Conservation (phyloP, 2,797 vertebrate species). For the Rhinatrema bivittatum region DNA sequence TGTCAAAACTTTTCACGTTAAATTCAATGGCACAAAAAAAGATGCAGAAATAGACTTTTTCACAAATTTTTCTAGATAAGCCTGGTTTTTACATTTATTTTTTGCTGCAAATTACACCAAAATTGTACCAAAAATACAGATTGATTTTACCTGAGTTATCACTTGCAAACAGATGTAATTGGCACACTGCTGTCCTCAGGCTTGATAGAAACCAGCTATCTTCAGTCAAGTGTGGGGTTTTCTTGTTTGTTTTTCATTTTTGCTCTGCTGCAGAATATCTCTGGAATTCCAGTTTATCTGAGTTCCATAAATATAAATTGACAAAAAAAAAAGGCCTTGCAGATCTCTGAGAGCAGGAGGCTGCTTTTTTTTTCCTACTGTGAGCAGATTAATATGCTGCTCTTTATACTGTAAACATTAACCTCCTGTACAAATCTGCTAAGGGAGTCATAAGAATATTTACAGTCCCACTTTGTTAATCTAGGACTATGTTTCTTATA, state of each 20-base stretch:
- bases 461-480: not conserved
- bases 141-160: conserved; percentile 24
- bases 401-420: too few species aligned
- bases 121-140: conserved; percentile 8
- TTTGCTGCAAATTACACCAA: too few species aligned
- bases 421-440: not conserved
- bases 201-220: conserved; percentile 66
- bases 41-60: too few species aligned
- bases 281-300: conserved; percentile 71
- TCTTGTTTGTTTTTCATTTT: too few species aligned
- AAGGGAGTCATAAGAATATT: conserved; percentile 9
- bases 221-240: conserved; percentile 43
- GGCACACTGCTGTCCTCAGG: conserved; percentile 26
- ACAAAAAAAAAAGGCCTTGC: conserved; percentile 54
- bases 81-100: too few species aligned
- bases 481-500: not conserved
- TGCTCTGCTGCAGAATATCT: conserved; percentile 49
- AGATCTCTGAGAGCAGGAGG: conserved; percentile 53
- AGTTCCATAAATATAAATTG: conserved; percentile 45
- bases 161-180: conserved; percentile 30
- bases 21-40: too few species aligned
- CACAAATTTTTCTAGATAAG: too few species aligned
- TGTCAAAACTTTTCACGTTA: too few species aligned
- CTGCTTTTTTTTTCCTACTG: conserved; percentile 15
- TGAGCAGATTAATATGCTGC: conserved; percentile 5